Percentiles rank a stretch among this genome's conserved stretches.
Conservation (phyloP, 2,888 invertebrate genomes). For the Rhopalosiphum nymphaeae region DNA sequence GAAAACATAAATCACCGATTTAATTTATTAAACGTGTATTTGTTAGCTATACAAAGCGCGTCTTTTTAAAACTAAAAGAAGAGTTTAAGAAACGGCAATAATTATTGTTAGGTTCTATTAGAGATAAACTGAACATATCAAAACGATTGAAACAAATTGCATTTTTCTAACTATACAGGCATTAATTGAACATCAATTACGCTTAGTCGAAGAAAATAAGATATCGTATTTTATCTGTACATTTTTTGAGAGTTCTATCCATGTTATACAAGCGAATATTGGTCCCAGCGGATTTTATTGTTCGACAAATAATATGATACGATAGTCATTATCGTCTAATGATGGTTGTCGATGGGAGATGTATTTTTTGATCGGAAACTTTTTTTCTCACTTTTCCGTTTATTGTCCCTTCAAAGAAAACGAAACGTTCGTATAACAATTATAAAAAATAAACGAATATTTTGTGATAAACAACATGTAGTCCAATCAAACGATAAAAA, state of each 20-base stretch:
- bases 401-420: slow-evolving; percentile 42
- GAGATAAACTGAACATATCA: background rate
- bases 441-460: slow-evolving; percentile 31
- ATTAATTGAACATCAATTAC: slow-evolving; percentile 36
- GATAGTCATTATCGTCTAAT: slow-evolving; percentile 59
- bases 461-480: background rate
- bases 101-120: background rate
- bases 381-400: slow-evolving; percentile 34
- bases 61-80: background rate
- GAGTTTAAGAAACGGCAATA: background rate
- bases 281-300: slow-evolving; percentile 29
- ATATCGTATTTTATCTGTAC: background rate
- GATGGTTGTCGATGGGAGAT: slow-evolving; percentile 19
- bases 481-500: slow-evolving; percentile 12
- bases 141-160: background rate
- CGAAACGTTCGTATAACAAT: slow-evolving; percentile 37
- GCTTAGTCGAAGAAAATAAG: background rate
- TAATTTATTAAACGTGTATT: background rate
- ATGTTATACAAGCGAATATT: slow-evolving; percentile 5
- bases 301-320: slow-evolving; percentile 41
- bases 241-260: background rate
- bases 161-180: background rate
- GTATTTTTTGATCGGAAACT: slow-evolving; percentile 43
- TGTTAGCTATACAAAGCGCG: background rate
- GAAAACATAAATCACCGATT: background rate